phyloP scores from a whole-genome alignment of 2,888 invertebrate genomes.

The Polia nebulosa region DNA sequence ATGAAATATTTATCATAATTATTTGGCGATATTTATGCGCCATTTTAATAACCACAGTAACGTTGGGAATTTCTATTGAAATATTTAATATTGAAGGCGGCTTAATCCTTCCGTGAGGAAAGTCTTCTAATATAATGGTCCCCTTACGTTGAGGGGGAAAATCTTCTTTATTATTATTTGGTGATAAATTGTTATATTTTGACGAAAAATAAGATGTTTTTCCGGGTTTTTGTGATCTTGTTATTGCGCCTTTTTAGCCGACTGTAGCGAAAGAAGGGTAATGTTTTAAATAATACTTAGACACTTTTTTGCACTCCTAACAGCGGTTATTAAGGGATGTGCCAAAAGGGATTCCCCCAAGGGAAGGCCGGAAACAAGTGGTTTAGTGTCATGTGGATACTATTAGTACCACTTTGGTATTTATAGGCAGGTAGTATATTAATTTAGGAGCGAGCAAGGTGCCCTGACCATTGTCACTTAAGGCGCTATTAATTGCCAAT shows the following conservation, averaged over 20 bases:
- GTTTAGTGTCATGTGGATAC: background rate
- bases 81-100: constrained; percentile 40
- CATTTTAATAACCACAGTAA: constrained; percentile 45
- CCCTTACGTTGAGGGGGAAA: background rate
- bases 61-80: constrained; percentile 47
- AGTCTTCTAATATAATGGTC: constrained; percentile 20
- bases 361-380: background rate
- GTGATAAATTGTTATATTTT: constrained; percentile 35
- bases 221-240: background rate
- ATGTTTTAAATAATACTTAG: no score
- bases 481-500: no score
- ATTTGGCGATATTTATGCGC: constrained; percentile 38
- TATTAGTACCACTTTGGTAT: background rate
- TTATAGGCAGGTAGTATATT: background rate
- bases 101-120: constrained; percentile 32
- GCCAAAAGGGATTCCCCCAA: background rate
- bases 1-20: constrained; percentile 43
- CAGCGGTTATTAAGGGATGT: no score
- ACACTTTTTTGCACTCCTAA: no score
- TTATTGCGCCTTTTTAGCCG: background rate
- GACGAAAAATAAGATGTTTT: background rate
- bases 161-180: constrained; percentile 29
- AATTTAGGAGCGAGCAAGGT: background rate
- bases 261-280: background rate
- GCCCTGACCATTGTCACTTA: no score